Evolutionary conservation across 2,888 invertebrate species (phyloP), one percentile per base, ranked within the genome.

Genomic region (Neoitamus cyanurus): DNA sequence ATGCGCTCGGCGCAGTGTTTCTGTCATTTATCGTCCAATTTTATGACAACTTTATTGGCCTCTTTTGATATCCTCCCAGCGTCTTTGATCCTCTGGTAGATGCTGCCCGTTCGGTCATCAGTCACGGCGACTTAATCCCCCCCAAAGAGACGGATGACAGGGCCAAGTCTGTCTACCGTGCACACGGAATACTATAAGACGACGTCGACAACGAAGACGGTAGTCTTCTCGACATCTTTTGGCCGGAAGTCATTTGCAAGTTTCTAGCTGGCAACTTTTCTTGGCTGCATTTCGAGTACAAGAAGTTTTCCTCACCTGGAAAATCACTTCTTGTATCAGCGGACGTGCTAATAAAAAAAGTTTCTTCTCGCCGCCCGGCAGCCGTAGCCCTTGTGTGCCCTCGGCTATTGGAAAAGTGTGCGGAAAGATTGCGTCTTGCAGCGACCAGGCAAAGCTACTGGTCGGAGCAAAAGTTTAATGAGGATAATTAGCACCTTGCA

Each of bases 21-120:
- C 83, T 83, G 83, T 83, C 83, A 83, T 83, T 83, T 83, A 72
- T 83, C 83, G 83, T 83, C 34, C 73, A 46, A 83, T 83, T 75
- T 83, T 83, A 73, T 83, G 83, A 83, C 83, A 73, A 83, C 83
- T 83, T 83, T 83, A 73, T 83, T 73, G 73, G 82, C 69, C 69
- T 36, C 69, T 69, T 82, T 82, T 82, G 82, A 82, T 82, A 82
- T 82, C 82, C 36, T 69, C 69, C 69, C 69, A 25, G 82, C 31
- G 9, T 15, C 48, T 78, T 78, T 78, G 82, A 82, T 82, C 82
- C 36, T 36, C 25, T 48, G 25, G n/a, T 48, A 25, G 69, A 42
- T 30, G 69, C 13, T 36, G 28, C 25, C 48, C 58, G 78, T 31
- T 69, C 37, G 82, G 68, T 37, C 82, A 82, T 82, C 82, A 82